Percentiles rank a stretch among this genome's conserved stretches.
Evolutionary conservation across 1,140 invertebrate genomes (phyloP).

Genomic region (Lordiphosa collinella): DNA sequence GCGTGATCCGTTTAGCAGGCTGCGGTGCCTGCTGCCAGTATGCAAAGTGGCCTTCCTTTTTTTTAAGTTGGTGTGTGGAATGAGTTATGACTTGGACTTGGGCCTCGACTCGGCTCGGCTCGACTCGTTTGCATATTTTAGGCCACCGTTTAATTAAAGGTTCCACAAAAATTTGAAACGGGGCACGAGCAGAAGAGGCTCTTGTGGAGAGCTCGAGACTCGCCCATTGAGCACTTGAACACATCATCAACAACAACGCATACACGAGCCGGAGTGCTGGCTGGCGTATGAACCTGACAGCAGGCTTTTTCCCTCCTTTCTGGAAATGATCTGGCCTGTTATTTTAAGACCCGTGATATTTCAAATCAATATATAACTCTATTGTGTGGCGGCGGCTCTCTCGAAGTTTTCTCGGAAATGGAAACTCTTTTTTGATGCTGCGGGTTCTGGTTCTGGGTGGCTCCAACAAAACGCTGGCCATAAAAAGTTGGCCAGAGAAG

Average conservation of each 20-base stretch:
- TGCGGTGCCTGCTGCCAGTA: conserved; percentile 37
- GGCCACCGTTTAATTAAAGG: conserved; percentile 80
- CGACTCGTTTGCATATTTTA: conserved; percentile 78
- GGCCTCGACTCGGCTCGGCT: conserved; percentile 23
- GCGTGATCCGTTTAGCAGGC: conserved; percentile 69
- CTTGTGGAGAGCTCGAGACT: conserved; percentile 48
- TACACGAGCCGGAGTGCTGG: conserved; percentile 10
- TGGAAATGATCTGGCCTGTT: conserved; percentile 52
- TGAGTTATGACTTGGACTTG: conserved; percentile 76
- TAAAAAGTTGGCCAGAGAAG: conserved; percentile 42
- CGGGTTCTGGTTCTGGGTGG: conserved; percentile 53
- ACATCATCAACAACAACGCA: conserved; percentile 19
- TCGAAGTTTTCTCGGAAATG: conserved; percentile 65
- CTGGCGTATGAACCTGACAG: conserved; percentile 31
- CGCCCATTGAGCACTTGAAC: conserved; percentile 45
- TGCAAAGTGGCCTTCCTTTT: conserved; percentile 61
- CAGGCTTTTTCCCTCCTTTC: conserved; percentile 3
- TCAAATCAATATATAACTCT: conserved; percentile 78
- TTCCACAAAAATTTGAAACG: conserved; percentile 68
- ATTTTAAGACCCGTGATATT: conserved; percentile 72
- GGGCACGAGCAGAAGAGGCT: conserved; percentile 73
- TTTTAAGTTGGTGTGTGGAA: conserved; percentile 38
- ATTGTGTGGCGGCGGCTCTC: conserved; percentile 54
- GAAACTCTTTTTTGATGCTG: conserved; percentile 26
- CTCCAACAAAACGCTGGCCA: conserved; percentile 12